Conservation (phyloP, 2,888 invertebrate genomes). For the Drosophila fungiperda region DNA sequence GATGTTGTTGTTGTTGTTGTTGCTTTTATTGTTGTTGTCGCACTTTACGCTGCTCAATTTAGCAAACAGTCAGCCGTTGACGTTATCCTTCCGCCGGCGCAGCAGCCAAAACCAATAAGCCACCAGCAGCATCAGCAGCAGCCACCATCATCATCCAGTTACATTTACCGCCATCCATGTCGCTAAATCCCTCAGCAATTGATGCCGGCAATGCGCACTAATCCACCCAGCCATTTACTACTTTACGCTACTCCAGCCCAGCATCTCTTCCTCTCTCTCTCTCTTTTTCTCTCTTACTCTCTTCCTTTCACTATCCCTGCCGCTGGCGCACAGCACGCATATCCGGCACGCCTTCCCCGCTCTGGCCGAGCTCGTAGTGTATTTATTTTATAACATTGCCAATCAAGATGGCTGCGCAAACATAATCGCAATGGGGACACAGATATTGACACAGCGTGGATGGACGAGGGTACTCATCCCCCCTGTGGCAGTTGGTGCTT, state of each 20-base stretch:
- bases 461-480: conserved; percentile 44
- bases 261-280: background rate
- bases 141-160: conserved; percentile 39
- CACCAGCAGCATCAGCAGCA: conserved; percentile 56
- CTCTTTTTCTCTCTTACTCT: background rate
- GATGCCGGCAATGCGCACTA: conserved; percentile 73
- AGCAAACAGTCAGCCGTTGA: conserved; percentile 79
- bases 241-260: conserved; percentile 34
- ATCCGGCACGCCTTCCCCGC: conserved; percentile 56
- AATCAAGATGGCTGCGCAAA: conserved; percentile 86
- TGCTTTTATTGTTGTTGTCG: conserved; percentile 56
- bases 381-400: conserved; percentile 86
- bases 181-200: conserved; percentile 79
- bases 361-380: conserved; percentile 66
- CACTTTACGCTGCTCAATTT: conserved; percentile 82
- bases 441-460: conserved; percentile 50
- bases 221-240: conserved; percentile 60
- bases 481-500: conserved; percentile 49
- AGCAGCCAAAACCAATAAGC: conserved; percentile 77
- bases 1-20: conserved; percentile 7
- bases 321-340: conserved; percentile 54
- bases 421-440: conserved; percentile 82
- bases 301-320: background rate
- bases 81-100: conserved; percentile 79
- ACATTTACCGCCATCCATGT: conserved; percentile 58